Percentiles rank a stretch among this genome's conserved stretches.
Evolutionary conservation across 2,113 vertebrate genomes (phyloP).

Genomic region (Notothenia coriiceps): DNA sequence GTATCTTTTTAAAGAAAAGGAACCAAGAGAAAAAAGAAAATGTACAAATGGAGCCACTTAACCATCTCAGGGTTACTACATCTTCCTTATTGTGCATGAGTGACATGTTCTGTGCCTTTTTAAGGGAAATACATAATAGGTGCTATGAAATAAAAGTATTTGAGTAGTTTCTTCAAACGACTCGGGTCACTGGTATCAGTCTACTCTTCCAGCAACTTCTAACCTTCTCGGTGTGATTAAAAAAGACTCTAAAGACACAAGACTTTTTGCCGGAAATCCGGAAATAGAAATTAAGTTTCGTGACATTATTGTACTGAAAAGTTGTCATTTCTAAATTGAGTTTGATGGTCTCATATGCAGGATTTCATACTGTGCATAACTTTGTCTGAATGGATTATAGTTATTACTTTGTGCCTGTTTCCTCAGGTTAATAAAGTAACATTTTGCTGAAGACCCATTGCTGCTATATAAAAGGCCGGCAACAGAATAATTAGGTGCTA

Average conservation of each 20-base stretch:
- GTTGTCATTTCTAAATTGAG: conserved; percentile 20
- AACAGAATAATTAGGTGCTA: not conserved
- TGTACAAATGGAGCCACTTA: not conserved
- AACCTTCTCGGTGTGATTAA: not conserved
- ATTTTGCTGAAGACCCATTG: conserved; percentile 2
- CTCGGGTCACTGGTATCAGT: not conserved
- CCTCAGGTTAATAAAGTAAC: conserved; percentile 26
- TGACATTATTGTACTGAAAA: conserved; percentile 26
- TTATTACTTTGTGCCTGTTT: conserved; percentile 18
- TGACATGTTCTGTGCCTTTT: too few relatives aligned
- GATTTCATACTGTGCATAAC: conserved; percentile 1
- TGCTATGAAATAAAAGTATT: too few relatives aligned
- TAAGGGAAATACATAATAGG: too few relatives aligned
- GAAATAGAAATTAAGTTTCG: not conserved
- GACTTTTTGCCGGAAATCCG: conserved; percentile 7
- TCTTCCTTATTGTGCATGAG: not conserved
- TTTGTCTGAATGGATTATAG: conserved; percentile 18
- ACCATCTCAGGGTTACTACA: not conserved
- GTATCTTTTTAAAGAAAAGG: conserved; percentile 20
- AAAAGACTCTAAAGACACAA: not conserved
- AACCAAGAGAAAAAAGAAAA: not conserved
- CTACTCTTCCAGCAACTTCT: not conserved
- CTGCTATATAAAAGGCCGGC: not conserved
- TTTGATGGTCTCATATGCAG: conserved; percentile 14
- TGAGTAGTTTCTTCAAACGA: not conserved